Conservation (phyloP, 1,140 invertebrate genomes). For the Drosophila parvula region DNA sequence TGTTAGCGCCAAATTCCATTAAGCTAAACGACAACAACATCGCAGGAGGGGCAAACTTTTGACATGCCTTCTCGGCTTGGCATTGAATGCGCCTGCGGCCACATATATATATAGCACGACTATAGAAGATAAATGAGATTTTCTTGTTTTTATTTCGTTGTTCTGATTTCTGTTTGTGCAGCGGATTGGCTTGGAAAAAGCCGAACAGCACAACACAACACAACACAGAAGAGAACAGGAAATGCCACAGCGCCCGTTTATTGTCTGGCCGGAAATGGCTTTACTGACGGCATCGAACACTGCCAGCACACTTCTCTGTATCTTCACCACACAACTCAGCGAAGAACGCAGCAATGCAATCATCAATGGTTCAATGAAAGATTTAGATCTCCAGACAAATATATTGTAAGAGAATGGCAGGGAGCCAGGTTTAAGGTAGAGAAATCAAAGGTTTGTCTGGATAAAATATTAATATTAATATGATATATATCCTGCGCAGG, state of each 20-base stretch:
- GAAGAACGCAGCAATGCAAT: constrained; percentile 38
- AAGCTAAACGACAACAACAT: constrained; percentile 72
- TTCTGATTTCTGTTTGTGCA: constrained; percentile 59
- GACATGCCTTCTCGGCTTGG: constrained; percentile 69
- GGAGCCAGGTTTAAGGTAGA: not conserved
- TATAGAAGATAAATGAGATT: constrained; percentile 76
- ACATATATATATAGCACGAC: constrained; percentile 2
- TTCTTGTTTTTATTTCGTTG: constrained; percentile 48
- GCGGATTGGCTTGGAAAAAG: constrained; percentile 56
- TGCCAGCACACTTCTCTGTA: constrained; percentile 15
- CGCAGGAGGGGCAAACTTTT: constrained; percentile 39
- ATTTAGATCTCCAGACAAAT: constrained; percentile 6
- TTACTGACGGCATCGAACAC: constrained; percentile 58
- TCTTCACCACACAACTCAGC: constrained; percentile 7
- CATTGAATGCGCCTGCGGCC: constrained; percentile 38
- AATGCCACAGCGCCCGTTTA: constrained; percentile 67
- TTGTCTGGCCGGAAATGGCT: constrained; percentile 80
- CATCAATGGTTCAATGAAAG: constrained; percentile 50
- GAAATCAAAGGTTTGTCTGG: not conserved
- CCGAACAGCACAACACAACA: constrained; percentile 10
- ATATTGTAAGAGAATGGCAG: not conserved
- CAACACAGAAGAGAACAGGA: constrained; percentile 41
- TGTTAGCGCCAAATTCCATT: constrained; percentile 76
- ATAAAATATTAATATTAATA: not conserved
- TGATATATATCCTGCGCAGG: too few relatives aligned